Percentiles rank a stretch among this genome's conserved stretches.
Evolutionary conservation across 2,888 invertebrate genomes (phyloP).

Genomic region (Ichneumoninae sp.): DNA sequence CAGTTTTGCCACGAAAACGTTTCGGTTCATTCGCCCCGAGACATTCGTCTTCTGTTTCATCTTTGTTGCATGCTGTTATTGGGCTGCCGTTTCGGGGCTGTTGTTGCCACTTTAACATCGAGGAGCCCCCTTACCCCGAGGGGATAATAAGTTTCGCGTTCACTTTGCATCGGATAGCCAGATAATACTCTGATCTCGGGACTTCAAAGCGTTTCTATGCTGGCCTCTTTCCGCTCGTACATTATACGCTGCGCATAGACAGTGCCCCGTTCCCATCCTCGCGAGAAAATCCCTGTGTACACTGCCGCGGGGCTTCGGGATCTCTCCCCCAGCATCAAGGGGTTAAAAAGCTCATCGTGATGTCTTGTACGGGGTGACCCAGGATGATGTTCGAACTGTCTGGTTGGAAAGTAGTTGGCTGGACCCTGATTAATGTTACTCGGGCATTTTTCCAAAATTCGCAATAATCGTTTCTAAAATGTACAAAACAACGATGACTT

Average conservation of each 20-base stretch:
- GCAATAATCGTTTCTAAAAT: not conserved
- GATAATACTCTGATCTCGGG: constrained; percentile 1
- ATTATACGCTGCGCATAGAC: not conserved
- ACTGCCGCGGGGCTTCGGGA: not conserved
- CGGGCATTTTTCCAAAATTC: not conserved
- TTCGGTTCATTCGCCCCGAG: not conserved
- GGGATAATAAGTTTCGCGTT: constrained; percentile 42
- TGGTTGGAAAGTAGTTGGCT: not conserved
- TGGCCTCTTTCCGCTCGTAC: constrained; percentile 6
- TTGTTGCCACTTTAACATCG: constrained; percentile 27
- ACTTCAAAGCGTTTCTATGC: constrained; percentile 35
- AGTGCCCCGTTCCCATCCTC: constrained; percentile 1
- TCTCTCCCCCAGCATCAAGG: not conserved
- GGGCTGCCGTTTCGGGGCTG: not conserved
- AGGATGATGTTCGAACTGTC: not conserved
- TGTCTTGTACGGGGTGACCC: not conserved
- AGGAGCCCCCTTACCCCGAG: not conserved
- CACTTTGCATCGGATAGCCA: constrained; percentile 25
- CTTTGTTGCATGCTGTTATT: not conserved
- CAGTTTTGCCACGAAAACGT: constrained; percentile 5
- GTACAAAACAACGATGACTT: not conserved
- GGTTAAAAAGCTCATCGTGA: not conserved
- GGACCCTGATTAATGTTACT: not conserved
- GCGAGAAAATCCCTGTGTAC: constrained; percentile 6
- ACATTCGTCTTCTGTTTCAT: constrained; percentile 12